Evolutionary conservation across 2,888 invertebrate genomes (phyloP), one percentile per base, ranked within the genome.

Genomic region (Cryptocephalus moraei): DNA sequence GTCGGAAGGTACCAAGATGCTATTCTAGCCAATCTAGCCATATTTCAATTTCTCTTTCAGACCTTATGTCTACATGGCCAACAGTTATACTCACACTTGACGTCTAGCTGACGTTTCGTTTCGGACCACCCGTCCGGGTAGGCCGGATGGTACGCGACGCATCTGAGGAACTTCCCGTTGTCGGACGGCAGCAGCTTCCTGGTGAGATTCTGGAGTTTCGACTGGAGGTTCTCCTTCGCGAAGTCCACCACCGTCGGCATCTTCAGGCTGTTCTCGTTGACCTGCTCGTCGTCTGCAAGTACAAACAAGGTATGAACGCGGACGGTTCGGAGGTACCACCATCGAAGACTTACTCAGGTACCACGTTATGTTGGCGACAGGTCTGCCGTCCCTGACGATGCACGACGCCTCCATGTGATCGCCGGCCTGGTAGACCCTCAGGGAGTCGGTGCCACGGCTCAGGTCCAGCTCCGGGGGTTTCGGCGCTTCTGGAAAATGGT

Each of bases 291-390:
- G 57, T 81, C 84, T 82, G 65, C 8, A 64, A 58, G 12, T 14
- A 9, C 12, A 40, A 8, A 40, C 11, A 14, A 22, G 22, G 6
- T 4, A 22, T 22, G 2, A 22, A 22, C 3, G 22, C 2, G 22
- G 6, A 44, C 14, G 39, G 22, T 9, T 32, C 10, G 31, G 12
- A 31, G 22, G 10, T 40, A 4, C 22, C 11, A 4, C 22, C 22
- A n/a, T 6, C 2, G 22, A 6, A 2, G 22, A 22, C 22, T 22
- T 70, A 81, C 82, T 82, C 41, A 88, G 66, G 59, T 72, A 82
- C 79, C 88, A 84, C n/a, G 78, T 75, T 54, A 89, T 80, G 59
- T 81, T 86, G 1, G 88, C 86, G 0, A 82, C 80, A 0, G 89
- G 89, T 58, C 86, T 73, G 4, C 86, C 87, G 50, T 80, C 77